A percentile compares a stretch with the other conserved stretches of the same genome.
Conservation (phyloP, 2,797 vertebrate genomes). For the Hydrolagus colliei region DNA sequence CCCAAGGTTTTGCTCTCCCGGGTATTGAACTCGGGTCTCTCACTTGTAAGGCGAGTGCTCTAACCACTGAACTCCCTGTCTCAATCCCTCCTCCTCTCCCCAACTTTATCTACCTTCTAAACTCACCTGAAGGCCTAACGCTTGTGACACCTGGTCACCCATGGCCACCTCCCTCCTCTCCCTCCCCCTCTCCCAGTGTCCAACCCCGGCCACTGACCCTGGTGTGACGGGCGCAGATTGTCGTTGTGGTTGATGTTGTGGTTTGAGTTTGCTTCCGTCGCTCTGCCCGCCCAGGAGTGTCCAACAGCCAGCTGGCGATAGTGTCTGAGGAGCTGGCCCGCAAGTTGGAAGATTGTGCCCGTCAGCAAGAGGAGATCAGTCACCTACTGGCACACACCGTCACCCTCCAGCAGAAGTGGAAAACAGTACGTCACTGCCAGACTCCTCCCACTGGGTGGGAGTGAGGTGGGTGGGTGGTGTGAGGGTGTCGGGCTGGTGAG, state of each 20-base stretch:
- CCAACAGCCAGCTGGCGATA: slow-evolving; percentile 66
- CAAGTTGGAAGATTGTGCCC: slow-evolving; percentile 63
- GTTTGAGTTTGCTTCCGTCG: not conserved
- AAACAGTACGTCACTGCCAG: slow-evolving; percentile 54
- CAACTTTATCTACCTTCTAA: too few relatives aligned
- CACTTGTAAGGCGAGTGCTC: too few relatives aligned
- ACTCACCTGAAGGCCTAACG: too few relatives aligned
- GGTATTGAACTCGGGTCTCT: too few relatives aligned
- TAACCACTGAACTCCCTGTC: not conserved
- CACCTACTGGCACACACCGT: slow-evolving; percentile 68
- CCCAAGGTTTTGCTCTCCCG: too few relatives aligned
- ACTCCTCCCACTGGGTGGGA: not conserved
- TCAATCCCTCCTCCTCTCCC: too few relatives aligned
- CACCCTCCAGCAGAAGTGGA: slow-evolving; percentile 71
- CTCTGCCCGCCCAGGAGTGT: slow-evolving; percentile 54
- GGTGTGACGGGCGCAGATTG: too few relatives aligned
- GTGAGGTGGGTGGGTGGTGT: not conserved
- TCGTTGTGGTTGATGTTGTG: too few relatives aligned
- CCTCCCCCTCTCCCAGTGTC: too few relatives aligned
- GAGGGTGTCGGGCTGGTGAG: not conserved
- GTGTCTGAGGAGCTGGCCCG: slow-evolving; percentile 74
- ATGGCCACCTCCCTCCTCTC: too few relatives aligned
- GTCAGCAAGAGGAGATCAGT: slow-evolving; percentile 80
- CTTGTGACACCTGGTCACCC: too few relatives aligned
- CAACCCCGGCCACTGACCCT: too few relatives aligned